These are phyloP conservation scores for Eidolon helvum DNA, from an alignment of 2,113 vertebrate genomes.

Conservation along the genomic window DNA sequence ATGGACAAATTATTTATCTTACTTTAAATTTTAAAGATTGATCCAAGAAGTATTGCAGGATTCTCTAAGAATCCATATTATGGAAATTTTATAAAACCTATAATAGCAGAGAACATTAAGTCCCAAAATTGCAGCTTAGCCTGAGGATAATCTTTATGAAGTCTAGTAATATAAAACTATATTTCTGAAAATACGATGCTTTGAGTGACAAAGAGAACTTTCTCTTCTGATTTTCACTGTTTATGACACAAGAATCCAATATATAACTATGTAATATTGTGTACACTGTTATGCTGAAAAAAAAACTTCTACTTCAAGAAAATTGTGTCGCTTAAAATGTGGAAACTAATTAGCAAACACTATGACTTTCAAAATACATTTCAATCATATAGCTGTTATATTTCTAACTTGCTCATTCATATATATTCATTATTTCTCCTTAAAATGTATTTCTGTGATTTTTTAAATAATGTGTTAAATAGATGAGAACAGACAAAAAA, in stretches of 20 bases:
- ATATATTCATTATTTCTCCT: background rate
- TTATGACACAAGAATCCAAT: background rate
- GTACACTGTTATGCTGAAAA: background rate
- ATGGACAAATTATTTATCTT: background rate
- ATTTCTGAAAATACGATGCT: background rate
- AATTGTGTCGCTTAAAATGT: background rate
- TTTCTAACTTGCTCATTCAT: background rate
- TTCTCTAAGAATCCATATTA: background rate
- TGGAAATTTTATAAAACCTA: background rate
- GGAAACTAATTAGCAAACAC: background rate
- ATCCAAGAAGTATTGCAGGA: background rate
- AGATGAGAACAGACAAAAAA: background rate
- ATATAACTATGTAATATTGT: background rate
- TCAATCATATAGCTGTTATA: background rate
- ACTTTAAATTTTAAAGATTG: background rate
- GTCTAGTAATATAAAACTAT: background rate
- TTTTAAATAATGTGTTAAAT: background rate
- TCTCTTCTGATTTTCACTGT: background rate
- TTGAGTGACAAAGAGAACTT: slow-evolving; percentile 4
- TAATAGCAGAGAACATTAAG: background rate
- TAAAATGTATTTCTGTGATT: background rate
- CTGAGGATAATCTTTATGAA: background rate
- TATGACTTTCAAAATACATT: background rate
- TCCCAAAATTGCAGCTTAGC: background rate
- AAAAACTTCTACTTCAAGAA: background rate